Conservation (phyloP, 2,888 invertebrate genomes). For the Drosophila barbarae region DNA sequence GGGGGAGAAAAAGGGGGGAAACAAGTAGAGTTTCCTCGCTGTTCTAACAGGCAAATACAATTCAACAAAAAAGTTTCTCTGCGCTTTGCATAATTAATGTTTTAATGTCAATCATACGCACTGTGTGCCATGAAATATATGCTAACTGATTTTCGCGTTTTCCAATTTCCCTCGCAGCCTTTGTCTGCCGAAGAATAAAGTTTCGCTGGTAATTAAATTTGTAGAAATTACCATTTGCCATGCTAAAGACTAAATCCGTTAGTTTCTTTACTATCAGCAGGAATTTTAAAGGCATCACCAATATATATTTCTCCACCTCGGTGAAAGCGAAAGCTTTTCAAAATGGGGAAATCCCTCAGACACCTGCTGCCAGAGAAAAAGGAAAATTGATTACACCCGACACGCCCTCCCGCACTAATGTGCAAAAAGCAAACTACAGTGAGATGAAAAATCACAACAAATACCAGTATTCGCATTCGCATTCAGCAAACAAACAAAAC, state of each 20-base stretch:
- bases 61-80: slow-evolving; percentile 34
- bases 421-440: slow-evolving; percentile 61
- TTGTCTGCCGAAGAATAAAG: slow-evolving; percentile 26
- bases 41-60: slow-evolving; percentile 31
- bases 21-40: neutral
- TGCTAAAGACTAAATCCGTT: neutral
- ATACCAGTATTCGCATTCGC: slow-evolving; percentile 20
- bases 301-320: neutral
- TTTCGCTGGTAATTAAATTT: slow-evolving; percentile 64
- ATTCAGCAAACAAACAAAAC: slow-evolving; percentile 53
- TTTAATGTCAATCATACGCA: slow-evolving; percentile 73
- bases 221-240: slow-evolving; percentile 30
- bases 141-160: slow-evolving; percentile 56
- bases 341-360: slow-evolving; percentile 28
- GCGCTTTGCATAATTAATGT: slow-evolving; percentile 68
- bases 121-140: slow-evolving; percentile 69
- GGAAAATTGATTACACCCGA: slow-evolving; percentile 64
- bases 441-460: slow-evolving; percentile 71
- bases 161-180: slow-evolving; percentile 39
- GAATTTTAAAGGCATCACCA: neutral
- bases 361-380: slow-evolving; percentile 48
- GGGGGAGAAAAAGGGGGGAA: neutral
- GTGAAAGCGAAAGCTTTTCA: slow-evolving; percentile 21
- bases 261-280: neutral
- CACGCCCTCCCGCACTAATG: slow-evolving; percentile 63